phyloP scores from a whole-genome alignment of 2,888 invertebrate genomes.

The Mesopsocus fuscifrons region DNA sequence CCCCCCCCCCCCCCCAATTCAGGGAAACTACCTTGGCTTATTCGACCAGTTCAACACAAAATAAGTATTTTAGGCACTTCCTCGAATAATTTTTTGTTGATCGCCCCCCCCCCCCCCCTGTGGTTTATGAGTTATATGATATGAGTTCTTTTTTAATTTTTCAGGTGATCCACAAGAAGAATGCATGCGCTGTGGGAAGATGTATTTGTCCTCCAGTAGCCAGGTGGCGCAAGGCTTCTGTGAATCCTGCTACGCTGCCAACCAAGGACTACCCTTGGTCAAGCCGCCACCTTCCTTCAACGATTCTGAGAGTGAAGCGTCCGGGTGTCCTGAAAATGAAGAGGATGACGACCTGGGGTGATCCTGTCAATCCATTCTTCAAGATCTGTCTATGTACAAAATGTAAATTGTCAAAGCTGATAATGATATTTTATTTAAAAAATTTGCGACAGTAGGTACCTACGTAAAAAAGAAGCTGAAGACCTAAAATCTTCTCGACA shows the following conservation, averaged over 20 bases:
- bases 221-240: conserved; percentile 24
- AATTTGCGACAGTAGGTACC: too few species aligned
- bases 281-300: conserved; percentile 11
- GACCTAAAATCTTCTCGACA: too few species aligned
- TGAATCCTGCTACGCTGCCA: conserved; percentile 21
- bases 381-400: too few species aligned
- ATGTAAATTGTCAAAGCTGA: too few species aligned
- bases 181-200: conserved; percentile 36
- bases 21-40: too few species aligned
- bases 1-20: too few species aligned
- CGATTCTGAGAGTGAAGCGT: conserved; percentile 5
- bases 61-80: too few species aligned
- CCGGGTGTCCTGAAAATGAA: not conserved
- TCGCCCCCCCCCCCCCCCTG: not conserved
- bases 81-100: too few species aligned
- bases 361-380: too few species aligned
- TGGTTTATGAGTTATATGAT: conserved; percentile 1
- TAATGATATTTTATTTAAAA: too few species aligned
- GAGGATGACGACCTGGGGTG: conserved; percentile 5
- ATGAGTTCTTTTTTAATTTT: conserved; percentile 11
- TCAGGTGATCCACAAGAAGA: conserved; percentile 39
- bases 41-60: too few species aligned
- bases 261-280: conserved; percentile 16
- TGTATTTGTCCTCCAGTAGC: conserved; percentile 24
- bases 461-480: too few species aligned